These are phyloP conservation scores for Hyperoplus immaculatus DNA, from an alignment of 2,797 vertebrate species.

Conservation along the genomic window DNA sequence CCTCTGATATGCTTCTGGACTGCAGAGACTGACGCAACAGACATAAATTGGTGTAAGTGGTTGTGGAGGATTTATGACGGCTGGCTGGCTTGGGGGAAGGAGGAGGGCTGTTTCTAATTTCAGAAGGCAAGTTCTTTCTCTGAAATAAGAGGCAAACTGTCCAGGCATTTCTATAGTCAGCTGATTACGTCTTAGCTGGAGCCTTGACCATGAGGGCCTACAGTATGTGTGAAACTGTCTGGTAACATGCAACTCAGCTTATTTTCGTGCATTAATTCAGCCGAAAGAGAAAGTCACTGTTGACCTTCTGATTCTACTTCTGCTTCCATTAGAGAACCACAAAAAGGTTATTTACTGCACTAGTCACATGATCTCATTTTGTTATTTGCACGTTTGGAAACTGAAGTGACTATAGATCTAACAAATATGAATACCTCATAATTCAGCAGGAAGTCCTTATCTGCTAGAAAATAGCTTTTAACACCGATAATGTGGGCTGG, in stretches of 20 bases:
- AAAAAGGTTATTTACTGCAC: slow-evolving; percentile 19
- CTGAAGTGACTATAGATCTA: neutral
- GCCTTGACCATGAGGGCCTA: slow-evolving; percentile 32
- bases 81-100: neutral
- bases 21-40: slow-evolving; percentile 37
- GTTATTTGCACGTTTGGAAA: slow-evolving; percentile 19
- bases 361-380: slow-evolving; percentile 1
- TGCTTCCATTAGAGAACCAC: slow-evolving; percentile 2
- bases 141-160: slow-evolving; percentile 63
- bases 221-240: slow-evolving; percentile 38
- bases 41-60: slow-evolving; percentile 57
- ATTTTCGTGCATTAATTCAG: slow-evolving; percentile 41
- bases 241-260: slow-evolving; percentile 21
- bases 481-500: neutral
- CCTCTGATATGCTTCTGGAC: slow-evolving; percentile 56
- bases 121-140: slow-evolving; percentile 62
- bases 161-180: slow-evolving; percentile 54
- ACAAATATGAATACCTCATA: neutral
- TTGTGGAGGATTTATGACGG: slow-evolving; percentile 68
- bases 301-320: slow-evolving; percentile 35
- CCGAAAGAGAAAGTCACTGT: slow-evolving; percentile 46
- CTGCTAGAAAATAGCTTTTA: neutral
- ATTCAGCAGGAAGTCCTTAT: slow-evolving; percentile 19
- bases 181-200: slow-evolving; percentile 52
- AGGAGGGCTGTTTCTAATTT: slow-evolving; percentile 68